Base-by-base conservation (phyloP, 2,888 invertebrate genomes). In the Mesorhabditis spiculigera region DNA sequence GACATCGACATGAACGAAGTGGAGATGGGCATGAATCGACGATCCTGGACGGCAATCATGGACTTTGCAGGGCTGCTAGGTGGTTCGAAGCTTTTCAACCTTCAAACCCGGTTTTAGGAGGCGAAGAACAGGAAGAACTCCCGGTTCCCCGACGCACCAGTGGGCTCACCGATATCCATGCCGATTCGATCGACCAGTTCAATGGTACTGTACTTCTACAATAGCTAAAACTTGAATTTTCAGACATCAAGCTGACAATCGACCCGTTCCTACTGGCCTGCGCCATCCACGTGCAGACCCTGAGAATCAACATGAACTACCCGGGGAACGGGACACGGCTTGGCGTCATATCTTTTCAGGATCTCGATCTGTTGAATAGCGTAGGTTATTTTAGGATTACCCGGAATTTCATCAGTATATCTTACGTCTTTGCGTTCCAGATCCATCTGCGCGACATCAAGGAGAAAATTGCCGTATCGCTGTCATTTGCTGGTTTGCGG, bases 41-140 rank as follows among this genome's bases (percentile, higher is more conserved):
- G 95, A 86, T 93, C 95, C 67, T 96, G 95, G 96, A 93, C 94
- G 81, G 91, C 95, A 45, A 91, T 97, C 63, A 89, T 97, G 68
- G 95, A 97, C 87, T 95, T 97, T 87, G 93, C 96, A 84, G 93
- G 93, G 44, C 77, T 88, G 43, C 72, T 81, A 5, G 79, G 79
- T 10, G 69, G 70, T 5, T 73, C 76, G 61, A 74, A 76, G 66
- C 64, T 28, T n/a, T 50, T 50, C 58, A 50, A 2, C 58, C n/a
- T 1, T 50, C 58, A 50, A 13, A 13, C 10, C n/a, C 58, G n/a
- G n/a, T 50, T 50, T 50, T 50, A 50, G 58, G 58, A 13, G 58
- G 8, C 58, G n/a, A 50, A 13, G 58, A 28, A 28, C 28, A 50
- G 58, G 58, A 50, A 50, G 58, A 50, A 13, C 58, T 50, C 8